Base-by-base conservation (phyloP, 2,888 invertebrate species). In the Folsomia manolachei region DNA sequence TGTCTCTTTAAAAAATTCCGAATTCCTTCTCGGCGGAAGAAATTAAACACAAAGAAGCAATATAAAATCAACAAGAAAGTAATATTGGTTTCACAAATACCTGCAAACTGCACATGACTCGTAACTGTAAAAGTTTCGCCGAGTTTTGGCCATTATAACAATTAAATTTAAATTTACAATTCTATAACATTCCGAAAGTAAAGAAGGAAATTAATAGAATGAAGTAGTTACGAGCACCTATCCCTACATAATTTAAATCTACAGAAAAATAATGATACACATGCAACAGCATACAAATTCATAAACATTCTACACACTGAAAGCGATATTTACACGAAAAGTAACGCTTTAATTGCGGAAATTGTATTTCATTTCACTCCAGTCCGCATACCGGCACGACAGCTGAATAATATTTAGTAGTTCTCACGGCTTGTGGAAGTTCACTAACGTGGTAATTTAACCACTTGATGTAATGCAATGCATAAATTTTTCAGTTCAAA, bases 51-150 rank as follows among this genome's bases (percentile, higher is more conserved):
- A n/a, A n/a, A n/a, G n/a, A n/a, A n/a, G n/a, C n/a, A n/a, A n/a
- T n/a, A n/a, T n/a, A n/a, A n/a, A n/a, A n/a, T n/a, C n/a, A n/a
- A n/a, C n/a, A n/a, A n/a, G n/a, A n/a, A n/a, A n/a, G n/a, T n/a
- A n/a, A n/a, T n/a, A n/a, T n/a, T n/a, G n/a, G n/a, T n/a, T n/a
- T n/a, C 18, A 51, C 18, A 56, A 56, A 18, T 56, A 76, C 76
- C 76, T 76, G 76, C 76, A 76, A 21, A 76, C 64, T 25, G 74
- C 70, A 66, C 76, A 76, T 21, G 63, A 63, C 51, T 67, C 68
- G 63, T 73, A 73, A 64, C 70, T 70, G 70, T 70, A 70, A 64
- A 64, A 70, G 56, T 64, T 66, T 63, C 71, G 27, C 60, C 68
- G 9, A 4, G 2, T 63, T 26, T 63, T 63, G 24, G 23, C 63